phyloP scores from a whole-genome alignment of 2,113 vertebrate genomes.

The Ameiurus melas region DNA sequence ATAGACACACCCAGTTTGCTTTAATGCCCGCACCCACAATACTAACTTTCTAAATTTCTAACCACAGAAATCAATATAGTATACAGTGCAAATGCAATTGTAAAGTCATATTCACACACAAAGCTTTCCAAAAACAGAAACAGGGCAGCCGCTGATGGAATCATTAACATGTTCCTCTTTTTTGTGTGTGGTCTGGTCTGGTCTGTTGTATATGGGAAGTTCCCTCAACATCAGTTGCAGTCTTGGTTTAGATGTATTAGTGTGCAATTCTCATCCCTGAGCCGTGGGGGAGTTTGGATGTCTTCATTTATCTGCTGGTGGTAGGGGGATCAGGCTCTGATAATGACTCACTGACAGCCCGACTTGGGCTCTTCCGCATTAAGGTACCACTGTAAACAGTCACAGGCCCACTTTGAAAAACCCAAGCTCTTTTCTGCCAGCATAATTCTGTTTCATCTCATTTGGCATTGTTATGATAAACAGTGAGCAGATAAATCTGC shows the following conservation, averaged over 20 bases:
- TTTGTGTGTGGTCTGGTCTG: conserved; percentile 42
- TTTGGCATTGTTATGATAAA: conserved; percentile 62
- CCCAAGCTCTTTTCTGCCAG: conserved; percentile 52
- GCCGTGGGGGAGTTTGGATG: conserved; percentile 41
- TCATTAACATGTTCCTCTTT: conserved; percentile 36
- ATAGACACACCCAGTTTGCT: conserved; percentile 10
- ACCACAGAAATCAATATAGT: neutral
- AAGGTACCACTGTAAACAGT: conserved; percentile 62
- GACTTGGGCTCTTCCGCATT: conserved; percentile 50
- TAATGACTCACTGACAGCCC: conserved; percentile 52
- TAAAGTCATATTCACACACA: neutral
- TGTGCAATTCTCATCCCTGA: conserved; percentile 32
- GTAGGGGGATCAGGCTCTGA: conserved; percentile 43
- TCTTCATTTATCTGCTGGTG: conserved; percentile 54
- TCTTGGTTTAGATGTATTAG: conserved; percentile 50
- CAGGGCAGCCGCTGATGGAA: conserved; percentile 23
- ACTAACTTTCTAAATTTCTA: neutral
- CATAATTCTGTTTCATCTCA: conserved; percentile 56
- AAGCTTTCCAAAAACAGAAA: neutral
- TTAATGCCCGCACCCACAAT: neutral
- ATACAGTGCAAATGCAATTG: neutral
- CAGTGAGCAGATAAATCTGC: conserved; percentile 54
- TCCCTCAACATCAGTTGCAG: conserved; percentile 37
- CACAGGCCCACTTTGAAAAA: conserved; percentile 52
- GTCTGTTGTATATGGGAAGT: conserved; percentile 39